phyloP scores from a whole-genome alignment of 2,888 invertebrate species.

The Physocephala rufipes region DNA sequence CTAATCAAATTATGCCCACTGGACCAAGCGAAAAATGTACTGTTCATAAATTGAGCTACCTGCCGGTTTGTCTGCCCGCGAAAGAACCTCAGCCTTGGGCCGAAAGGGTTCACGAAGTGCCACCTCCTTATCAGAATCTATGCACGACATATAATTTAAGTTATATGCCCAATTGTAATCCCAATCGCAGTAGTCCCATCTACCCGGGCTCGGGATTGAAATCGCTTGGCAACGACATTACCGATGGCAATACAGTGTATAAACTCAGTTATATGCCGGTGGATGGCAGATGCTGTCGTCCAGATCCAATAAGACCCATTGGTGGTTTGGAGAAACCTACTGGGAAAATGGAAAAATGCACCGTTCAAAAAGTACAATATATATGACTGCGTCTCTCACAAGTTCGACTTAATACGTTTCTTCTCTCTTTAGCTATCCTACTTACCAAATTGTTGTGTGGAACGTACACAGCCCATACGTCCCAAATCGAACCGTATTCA shows the following conservation, averaged over 20 bases:
- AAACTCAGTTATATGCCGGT: constrained; percentile 60
- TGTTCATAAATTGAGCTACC: constrained; percentile 69
- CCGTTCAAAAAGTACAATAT: constrained; percentile 58
- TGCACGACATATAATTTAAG: constrained; percentile 64
- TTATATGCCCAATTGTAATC: constrained; percentile 61
- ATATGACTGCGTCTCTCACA: not conserved
- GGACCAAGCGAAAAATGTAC: constrained; percentile 60
- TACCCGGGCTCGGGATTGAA: constrained; percentile 52
- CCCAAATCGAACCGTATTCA: constrained; percentile 71
- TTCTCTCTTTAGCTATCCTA: constrained; percentile 67
- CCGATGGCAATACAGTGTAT: constrained; percentile 58
- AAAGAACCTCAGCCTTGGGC: constrained; percentile 64
- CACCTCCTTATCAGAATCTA: constrained; percentile 57
- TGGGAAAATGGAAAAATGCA: constrained; percentile 58
- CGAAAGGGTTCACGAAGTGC: constrained; percentile 53
- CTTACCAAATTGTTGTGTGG: constrained; percentile 69
- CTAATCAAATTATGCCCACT: constrained; percentile 51
- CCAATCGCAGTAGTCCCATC: constrained; percentile 50
- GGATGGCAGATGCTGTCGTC: constrained; percentile 53
- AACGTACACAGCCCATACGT: constrained; percentile 69
- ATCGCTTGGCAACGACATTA: constrained; percentile 56
- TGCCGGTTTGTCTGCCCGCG: constrained; percentile 64
- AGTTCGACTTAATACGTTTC: not conserved
- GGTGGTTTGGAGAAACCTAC: constrained; percentile 53
- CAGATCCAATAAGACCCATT: constrained; percentile 54